Conservation (phyloP, 2,797 vertebrate species). For the Trachops cirrhosus region DNA sequence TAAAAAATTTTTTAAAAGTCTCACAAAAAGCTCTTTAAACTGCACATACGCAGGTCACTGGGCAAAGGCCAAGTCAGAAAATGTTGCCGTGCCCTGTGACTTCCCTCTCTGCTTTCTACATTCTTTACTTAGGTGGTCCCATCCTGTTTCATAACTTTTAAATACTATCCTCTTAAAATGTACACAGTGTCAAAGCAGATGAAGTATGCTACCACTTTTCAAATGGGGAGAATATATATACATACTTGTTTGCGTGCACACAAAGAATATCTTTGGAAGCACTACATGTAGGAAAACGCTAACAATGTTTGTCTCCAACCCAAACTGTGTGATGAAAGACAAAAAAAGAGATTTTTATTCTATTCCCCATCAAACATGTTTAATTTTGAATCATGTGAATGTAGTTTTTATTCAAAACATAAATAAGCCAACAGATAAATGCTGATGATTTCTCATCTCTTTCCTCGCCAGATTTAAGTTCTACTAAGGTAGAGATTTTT, state of each 20-base stretch:
- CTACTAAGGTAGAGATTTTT: not conserved
- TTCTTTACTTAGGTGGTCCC: not conserved
- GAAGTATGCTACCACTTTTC: not conserved
- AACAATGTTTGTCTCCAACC: not conserved
- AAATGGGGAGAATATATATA: not conserved
- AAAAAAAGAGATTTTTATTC: not conserved
- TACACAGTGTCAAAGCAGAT: not conserved
- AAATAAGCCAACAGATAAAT: not conserved
- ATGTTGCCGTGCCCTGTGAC: not conserved
- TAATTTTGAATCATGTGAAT: not conserved
- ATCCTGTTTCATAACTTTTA: not conserved
- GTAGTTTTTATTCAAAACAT: not conserved
- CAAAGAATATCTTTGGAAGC: not conserved
- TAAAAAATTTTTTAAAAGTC: not conserved
- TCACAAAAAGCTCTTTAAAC: constrained; percentile 30
- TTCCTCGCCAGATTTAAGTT: not conserved
- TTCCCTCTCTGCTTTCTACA: not conserved
- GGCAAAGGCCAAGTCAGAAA: not conserved
- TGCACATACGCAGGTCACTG: not conserved
- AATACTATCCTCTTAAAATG: constrained; percentile 1
- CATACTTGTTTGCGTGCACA: not conserved
- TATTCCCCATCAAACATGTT: not conserved
- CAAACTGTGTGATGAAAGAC: not conserved
- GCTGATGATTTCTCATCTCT: not conserved
- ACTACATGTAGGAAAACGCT: not conserved